These are phyloP conservation scores for Phytoseiulus persimilis DNA, from an alignment of 2,888 invertebrate genomes.

Conservation along the genomic window DNA sequence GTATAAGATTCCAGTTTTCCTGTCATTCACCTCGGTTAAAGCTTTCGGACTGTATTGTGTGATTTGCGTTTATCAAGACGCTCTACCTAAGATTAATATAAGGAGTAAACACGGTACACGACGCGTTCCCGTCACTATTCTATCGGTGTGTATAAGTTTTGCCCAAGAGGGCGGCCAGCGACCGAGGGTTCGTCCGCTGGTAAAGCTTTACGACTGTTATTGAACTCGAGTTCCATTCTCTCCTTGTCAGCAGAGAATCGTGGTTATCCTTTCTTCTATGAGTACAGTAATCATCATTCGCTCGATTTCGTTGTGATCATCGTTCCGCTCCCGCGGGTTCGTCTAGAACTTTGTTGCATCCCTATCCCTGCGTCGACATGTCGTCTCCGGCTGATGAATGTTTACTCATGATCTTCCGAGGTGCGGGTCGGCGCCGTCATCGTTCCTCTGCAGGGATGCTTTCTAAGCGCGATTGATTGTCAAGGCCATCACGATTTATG, in stretches of 20 bases:
- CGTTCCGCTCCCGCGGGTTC: too few relatives aligned
- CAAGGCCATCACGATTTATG: background rate
- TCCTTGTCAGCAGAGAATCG: background rate
- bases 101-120: background rate
- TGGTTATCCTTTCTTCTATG: too few relatives aligned
- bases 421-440: too few relatives aligned
- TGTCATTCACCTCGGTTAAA: background rate
- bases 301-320: background rate
- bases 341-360: background rate
- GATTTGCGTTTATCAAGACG: background rate
- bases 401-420: background rate
- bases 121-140: background rate
- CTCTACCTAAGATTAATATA: background rate
- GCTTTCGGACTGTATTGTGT: slow-evolving; percentile 31
- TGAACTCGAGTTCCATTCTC: background rate
- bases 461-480: background rate
- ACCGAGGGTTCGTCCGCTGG: background rate
- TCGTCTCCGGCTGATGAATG: background rate
- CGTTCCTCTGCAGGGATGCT: background rate
- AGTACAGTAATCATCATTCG: too few relatives aligned
- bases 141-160: background rate
- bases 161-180: background rate
- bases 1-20: background rate
- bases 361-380: background rate
- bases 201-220: background rate